Evolutionary conservation across 2,888 invertebrate genomes (phyloP), one percentile per base, ranked within the genome.

Genomic region (Agrypnus murinus): DNA sequence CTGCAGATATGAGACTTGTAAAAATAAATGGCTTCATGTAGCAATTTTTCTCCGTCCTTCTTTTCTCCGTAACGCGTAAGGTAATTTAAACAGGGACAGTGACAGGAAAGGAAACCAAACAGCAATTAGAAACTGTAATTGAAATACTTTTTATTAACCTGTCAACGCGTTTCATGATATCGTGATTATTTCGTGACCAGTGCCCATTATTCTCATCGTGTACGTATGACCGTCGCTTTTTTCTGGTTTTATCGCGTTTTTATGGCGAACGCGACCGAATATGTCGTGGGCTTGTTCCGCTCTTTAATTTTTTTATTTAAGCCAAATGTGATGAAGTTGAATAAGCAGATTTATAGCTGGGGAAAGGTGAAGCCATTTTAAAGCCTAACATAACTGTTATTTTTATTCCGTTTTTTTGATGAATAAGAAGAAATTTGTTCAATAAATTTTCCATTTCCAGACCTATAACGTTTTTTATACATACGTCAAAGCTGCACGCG

Each of bases 141-240:
- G 66, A 66, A 66, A 58, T 58, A 59, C 48, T 58, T 68, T 55
- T 53, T 36, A 57, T 57, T 63, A 58, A 64, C 36, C 58, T 31
- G 59, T 69, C 69, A 59, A 48, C 58, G 43, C 19, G 36, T 69
- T 62, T 50, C 60, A 55, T 46, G 45, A 57, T 68, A 62, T 34
- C 55, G 57, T 38, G 58, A 66, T 63, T 63, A 67, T 62, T 43
- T 62, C 62, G 67, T 67, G 60, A 53, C 60, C 53, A 31, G 43
- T 67, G 19, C 32, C 43, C 8, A 38, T 67, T 67, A 68, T 63
- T 67, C 63, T 45, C 38, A 36, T 15, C 55, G n/a, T 67, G 53
- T 53, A 32, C 19, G 53, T 53, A 32, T 12, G 31, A 60, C 40
- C 50, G 38, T 25, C 59, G 32, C 50, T 60, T 59, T n/a, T 59